Evolutionary conservation across 2,888 invertebrate species (phyloP).

Genomic region (Liodrosophila aerea): DNA sequence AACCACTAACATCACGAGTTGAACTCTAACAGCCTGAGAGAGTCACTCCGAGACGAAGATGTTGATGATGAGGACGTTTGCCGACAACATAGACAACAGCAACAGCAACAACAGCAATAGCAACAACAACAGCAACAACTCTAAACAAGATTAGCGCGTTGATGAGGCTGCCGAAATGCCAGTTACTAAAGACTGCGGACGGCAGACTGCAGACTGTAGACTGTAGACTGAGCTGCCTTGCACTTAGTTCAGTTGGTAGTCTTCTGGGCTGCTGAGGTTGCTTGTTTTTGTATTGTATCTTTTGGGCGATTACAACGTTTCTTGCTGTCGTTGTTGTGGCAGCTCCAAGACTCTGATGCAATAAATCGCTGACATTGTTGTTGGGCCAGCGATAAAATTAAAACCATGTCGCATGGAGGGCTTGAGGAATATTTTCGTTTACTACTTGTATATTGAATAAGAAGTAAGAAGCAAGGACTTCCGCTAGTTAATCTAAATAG

Average conservation of each 20-base stretch:
- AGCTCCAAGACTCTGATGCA: conserved; percentile 54
- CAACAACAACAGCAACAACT: conserved; percentile 29
- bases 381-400: conserved; percentile 63
- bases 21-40: conserved; percentile 79
- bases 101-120: conserved; percentile 23
- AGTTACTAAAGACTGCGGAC: conserved; percentile 17
- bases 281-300: conserved; percentile 61
- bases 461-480: too few species aligned
- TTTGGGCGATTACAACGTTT: conserved; percentile 60
- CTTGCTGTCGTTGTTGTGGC: conserved; percentile 32
- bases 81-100: conserved; percentile 56
- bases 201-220: conserved; percentile 14
- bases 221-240: conserved; percentile 22
- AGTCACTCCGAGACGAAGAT: conserved; percentile 47
- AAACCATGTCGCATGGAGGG: conserved; percentile 55
- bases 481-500: too few species aligned
- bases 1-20: conserved; percentile 80
- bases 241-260: conserved; percentile 38
- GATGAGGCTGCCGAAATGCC: conserved; percentile 67
- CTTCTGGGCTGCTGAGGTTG: conserved; percentile 69
- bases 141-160: conserved; percentile 64
- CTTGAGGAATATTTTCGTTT: too few species aligned
- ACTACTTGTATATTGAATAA: too few species aligned
- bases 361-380: conserved; percentile 69
- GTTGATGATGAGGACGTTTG: conserved; percentile 63